Evolutionary conservation across 2,797 vertebrate genomes (phyloP), one percentile per base, ranked within the genome.

Genomic region (Pristis pectinata): DNA sequence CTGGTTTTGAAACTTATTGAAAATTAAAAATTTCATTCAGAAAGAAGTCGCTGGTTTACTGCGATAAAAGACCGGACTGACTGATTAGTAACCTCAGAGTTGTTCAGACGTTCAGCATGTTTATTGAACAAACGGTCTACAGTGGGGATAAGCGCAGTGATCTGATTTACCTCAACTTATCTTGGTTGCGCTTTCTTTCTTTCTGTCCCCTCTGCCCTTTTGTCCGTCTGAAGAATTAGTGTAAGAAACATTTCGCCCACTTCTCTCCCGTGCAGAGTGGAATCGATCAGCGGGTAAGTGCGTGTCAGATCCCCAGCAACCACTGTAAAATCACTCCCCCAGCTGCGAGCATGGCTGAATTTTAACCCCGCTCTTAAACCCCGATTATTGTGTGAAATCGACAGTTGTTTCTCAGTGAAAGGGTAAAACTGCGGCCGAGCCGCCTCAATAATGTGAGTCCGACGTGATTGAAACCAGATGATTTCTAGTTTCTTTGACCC

Each of bases 391-490:
- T 70, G 41, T 93, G 64, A 49, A 74, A 93, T 74, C 37, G 53
- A 24, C n/a, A 67, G 37, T 11, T 34, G 22, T 30, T 93, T 41
- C 37, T 72, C n/a, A 93, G 1, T 74, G 67, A 93, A 44, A 72
- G 22, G 64, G 67, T 1, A 44, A 44, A 49, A 0, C 64, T 30
- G 92, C 41, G 27, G 70, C 41, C 41, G 24, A 19, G 67, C 92
- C 22, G 67, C 61, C 41, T 7, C 41, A 93, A 72, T 34, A 34
- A 93, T 93, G 37, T 49, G 41, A 93, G 70, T 93, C 92, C 74
- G 92, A 74, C 93, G 92, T 93, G 92, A 93, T 93, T 93, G 92
- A 93, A 93, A 93, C 92, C 92, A 93, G 67, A 93, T 93, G 91
- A 93, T 44, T 93, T 30, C 10, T 53, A 13, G 22, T 67, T 44